Evolutionary conservation across 2,797 vertebrate species (phyloP), one percentile per base, ranked within the genome.

Genomic region (Chaunax sp.): DNA sequence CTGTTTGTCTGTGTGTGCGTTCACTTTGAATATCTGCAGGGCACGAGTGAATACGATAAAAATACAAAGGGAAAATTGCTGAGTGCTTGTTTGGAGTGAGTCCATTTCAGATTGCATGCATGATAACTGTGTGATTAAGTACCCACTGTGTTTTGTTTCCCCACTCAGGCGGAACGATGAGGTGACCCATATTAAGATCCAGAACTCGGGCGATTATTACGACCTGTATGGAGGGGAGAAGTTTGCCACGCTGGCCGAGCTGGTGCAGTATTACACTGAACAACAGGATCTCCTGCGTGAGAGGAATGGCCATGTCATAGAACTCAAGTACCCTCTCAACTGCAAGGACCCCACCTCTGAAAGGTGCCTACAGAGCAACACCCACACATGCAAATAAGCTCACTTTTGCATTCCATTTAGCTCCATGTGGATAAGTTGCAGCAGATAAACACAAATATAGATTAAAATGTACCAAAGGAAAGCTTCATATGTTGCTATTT

Each of bases 111-210:
- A 67, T 76, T 58, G 43, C 30, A 59, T 12, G 35, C 30, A 61
- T 20, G 16, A 57, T 66, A 70, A 55, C 26, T 15, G 0, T 51
- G n/a, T 23, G 56, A 70, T 41, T 66, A 2, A 60, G 69, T 67
- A 38, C 20, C 30, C n/a, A 33, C 14, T 64, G 23, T 72, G 9
- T 3, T 49, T 50, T n/a, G n/a, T n/a, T 41, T 28, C 47, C 23
- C 65, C 26, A 0, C 15, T 30, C 78, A 97, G 96, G 78, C 89
- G 94, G 25, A 93, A 92, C 0, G 89, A 96, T 35, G 96, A 96
- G 91, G 96, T 96, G 87, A 96, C 96, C 0, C 96, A 97, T 89
- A 97, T 96, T 51, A 97, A 97, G 90, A 96, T 96, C 92, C 97
- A 96, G 90, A 97, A 96, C 91, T 94, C 94, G 0, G 95, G 96